These are phyloP conservation scores for Hylaeus anthracinus DNA, from an alignment of 1,140 invertebrate genomes.

Conservation along the genomic window DNA sequence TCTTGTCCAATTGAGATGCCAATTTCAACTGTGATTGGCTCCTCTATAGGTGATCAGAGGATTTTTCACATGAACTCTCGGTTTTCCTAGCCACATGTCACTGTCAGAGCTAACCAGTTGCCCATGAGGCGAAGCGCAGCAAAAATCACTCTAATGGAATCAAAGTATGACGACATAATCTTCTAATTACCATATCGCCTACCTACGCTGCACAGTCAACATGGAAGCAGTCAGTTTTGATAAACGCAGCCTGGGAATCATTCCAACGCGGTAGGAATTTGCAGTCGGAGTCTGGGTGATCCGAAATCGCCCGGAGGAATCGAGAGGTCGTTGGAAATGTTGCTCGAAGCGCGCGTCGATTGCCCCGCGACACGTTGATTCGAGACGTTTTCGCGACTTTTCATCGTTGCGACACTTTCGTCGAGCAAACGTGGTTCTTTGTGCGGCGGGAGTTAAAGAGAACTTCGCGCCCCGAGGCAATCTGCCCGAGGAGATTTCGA, in stretches of 20 bases:
- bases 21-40: slow-evolving; percentile 62
- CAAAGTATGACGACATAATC: no score
- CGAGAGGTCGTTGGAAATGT: slow-evolving; percentile 24
- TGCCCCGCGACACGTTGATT: slow-evolving; percentile 61
- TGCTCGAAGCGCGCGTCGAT: slow-evolving; percentile 47
- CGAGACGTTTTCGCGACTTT: slow-evolving; percentile 61
- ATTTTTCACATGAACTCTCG: slow-evolving; percentile 57
- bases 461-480: slow-evolving; percentile 58
- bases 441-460: slow-evolving; percentile 59
- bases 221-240: neutral
- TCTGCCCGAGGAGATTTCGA: slow-evolving; percentile 62
- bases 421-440: slow-evolving; percentile 55
- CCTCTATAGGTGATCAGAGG: slow-evolving; percentile 28
- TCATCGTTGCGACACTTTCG: slow-evolving; percentile 56
- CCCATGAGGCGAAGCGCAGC: no score
- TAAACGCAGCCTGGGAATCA: slow-evolving; percentile 22
- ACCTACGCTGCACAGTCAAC: neutral
- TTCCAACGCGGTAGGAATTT: neutral
- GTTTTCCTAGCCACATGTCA: slow-evolving; percentile 60
- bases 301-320: slow-evolving; percentile 47
- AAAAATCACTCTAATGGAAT: no score
- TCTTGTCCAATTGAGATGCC: slow-evolving; percentile 64
- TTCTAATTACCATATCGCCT: no score
- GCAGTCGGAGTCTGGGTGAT: slow-evolving; percentile 41
- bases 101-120: slow-evolving; percentile 49